Evolutionary conservation across 2,888 invertebrate genomes (phyloP).

Genomic region (Epinotia brunnichana): DNA sequence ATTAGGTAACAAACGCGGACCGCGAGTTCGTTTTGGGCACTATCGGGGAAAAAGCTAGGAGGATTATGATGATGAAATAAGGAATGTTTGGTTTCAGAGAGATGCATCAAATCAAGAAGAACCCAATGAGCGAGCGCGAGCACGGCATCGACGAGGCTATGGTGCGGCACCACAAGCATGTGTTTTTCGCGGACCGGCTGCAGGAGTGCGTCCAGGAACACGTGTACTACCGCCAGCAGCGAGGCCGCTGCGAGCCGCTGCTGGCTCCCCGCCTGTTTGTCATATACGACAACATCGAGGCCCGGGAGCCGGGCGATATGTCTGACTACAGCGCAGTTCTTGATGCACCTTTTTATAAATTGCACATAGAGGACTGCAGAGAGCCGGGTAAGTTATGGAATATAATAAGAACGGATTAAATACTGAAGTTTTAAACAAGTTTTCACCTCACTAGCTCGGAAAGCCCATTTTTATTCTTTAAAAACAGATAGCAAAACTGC

Average conservation of each 20-base stretch:
- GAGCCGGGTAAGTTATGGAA: slow-evolving; percentile 63
- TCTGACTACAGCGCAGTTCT: slow-evolving; percentile 84
- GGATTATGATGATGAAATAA: neutral
- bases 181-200: slow-evolving; percentile 87
- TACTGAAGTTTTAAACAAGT: neutral
- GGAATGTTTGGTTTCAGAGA: slow-evolving; percentile 76
- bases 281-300: slow-evolving; percentile 89
- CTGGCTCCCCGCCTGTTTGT: slow-evolving; percentile 86
- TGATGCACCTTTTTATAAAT: slow-evolving; percentile 85
- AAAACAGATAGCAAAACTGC: too few species aligned
- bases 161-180: slow-evolving; percentile 85
- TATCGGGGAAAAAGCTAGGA: too few species aligned
- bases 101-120: slow-evolving; percentile 77
- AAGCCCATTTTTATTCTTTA: too few species aligned
- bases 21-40: too few species aligned
- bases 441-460: too few species aligned
- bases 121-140: slow-evolving; percentile 77
- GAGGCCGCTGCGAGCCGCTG: slow-evolving; percentile 80
- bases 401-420: neutral
- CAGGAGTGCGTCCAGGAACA: slow-evolving; percentile 86
- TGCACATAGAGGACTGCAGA: slow-evolving; percentile 83
- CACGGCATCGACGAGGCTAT: slow-evolving; percentile 79
- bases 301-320: slow-evolving; percentile 85
- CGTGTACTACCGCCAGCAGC: slow-evolving; percentile 78
- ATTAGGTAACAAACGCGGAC: too few species aligned